These are phyloP conservation scores for Babylonia areolata DNA, from an alignment of 1,140 invertebrate genomes.

Conservation along the genomic window DNA sequence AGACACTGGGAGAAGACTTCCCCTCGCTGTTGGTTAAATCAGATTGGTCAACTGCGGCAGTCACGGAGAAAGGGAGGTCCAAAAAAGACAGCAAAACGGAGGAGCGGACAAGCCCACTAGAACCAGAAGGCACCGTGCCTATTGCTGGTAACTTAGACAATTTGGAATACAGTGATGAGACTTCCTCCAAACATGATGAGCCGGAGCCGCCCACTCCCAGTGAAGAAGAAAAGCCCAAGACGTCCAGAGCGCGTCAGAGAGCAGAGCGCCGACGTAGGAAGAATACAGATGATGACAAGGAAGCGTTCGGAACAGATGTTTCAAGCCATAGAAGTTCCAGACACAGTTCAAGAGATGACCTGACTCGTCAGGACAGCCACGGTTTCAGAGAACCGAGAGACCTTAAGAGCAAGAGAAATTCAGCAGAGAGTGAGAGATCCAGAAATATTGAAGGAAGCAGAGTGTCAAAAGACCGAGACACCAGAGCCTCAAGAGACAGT, in stretches of 20 bases:
- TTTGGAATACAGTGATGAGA: slow-evolving; percentile 19
- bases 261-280: background rate
- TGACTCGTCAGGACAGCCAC: background rate
- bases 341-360: background rate
- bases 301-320: background rate
- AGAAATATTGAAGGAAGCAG: background rate
- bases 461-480: background rate
- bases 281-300: background rate
- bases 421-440: background rate
- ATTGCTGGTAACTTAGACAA: background rate
- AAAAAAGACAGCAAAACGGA: background rate
- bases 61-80: background rate
- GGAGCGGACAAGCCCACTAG: background rate
- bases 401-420: background rate
- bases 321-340: background rate
- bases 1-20: slow-evolving; percentile 14
- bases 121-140: background rate
- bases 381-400: background rate
- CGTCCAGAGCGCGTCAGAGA: background rate
- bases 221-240: background rate
- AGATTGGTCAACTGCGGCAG: too few relatives aligned
- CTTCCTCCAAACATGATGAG: background rate
- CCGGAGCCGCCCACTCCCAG: background rate
- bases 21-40: background rate
- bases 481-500: slow-evolving; percentile 9